A percentile compares a stretch with the other conserved stretches of the same genome.
Evolutionary conservation across 1,140 invertebrate species (phyloP).

Genomic region (Drosophila aff.): DNA sequence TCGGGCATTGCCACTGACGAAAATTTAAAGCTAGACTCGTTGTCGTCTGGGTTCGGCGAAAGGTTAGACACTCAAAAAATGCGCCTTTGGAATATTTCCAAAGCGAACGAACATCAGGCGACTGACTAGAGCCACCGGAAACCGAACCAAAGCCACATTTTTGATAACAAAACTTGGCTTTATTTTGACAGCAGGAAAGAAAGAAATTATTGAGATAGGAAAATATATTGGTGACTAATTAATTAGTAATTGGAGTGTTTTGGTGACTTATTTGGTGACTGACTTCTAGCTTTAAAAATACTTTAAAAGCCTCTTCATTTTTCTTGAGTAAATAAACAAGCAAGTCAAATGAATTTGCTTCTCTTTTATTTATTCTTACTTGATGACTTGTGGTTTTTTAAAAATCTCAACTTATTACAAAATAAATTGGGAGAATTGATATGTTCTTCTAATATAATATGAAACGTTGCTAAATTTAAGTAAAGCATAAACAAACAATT

Average conservation of each 20-base stretch:
- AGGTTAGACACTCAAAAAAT: slow-evolving; percentile 39
- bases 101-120: slow-evolving; percentile 5
- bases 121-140: not conserved
- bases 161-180: slow-evolving; percentile 38
- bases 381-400: too few species aligned
- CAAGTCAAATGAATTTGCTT: too few species aligned
- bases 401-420: too few species aligned
- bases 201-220: not conserved
- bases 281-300: too few species aligned
- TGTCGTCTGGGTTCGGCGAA: slow-evolving; percentile 14
- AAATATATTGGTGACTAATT: not conserved
- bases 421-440: too few species aligned
- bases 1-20: slow-evolving; percentile 14
- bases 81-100: slow-evolving; percentile 38
- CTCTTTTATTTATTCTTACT: not conserved
- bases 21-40: slow-evolving; percentile 14
- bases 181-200: not conserved
- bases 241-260: too few species aligned
- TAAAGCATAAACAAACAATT: too few species aligned
- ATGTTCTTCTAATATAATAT: too few species aligned
- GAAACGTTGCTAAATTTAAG: too few species aligned
- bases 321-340: too few species aligned
- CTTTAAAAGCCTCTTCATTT: too few species aligned
- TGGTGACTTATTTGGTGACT: too few species aligned
- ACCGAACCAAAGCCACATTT: not conserved